phyloP scores from a whole-genome alignment of 2,113 vertebrate genomes.

The Campylomormyrus tamandua region DNA sequence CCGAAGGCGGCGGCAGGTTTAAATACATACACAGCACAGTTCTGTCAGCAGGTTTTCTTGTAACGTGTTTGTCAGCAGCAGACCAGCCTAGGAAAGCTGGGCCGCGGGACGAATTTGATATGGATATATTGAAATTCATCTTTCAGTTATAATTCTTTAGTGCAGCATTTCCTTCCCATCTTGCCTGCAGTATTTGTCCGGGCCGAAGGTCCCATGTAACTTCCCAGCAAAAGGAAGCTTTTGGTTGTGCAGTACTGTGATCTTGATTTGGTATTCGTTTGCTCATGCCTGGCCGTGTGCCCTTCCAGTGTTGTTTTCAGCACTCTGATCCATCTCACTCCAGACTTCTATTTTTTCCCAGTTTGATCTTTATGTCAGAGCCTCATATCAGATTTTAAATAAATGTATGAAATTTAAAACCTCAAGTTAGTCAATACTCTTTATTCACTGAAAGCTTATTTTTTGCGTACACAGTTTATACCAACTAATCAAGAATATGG shows the following conservation, averaged over 20 bases:
- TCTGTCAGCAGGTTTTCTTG: background rate
- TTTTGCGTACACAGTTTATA: background rate
- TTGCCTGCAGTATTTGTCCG: conserved; percentile 31
- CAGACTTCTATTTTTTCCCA: background rate
- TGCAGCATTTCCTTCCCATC: background rate
- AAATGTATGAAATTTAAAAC: conserved; percentile 36
- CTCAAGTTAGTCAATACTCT: background rate
- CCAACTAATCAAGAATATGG: background rate
- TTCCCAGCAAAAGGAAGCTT: background rate
- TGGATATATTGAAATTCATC: background rate
- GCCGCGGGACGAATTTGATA: background rate
- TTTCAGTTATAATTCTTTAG: background rate
- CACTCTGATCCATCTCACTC: background rate
- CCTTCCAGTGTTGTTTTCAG: conserved; percentile 37
- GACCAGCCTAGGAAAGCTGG: background rate
- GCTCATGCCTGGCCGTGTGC: conserved; percentile 41
- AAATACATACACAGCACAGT: background rate
- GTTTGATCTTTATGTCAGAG: conserved; percentile 47
- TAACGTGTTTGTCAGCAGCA: background rate
- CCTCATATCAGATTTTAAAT: conserved; percentile 51
- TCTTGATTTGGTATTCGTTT: conserved; percentile 41
- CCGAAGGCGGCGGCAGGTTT: background rate
- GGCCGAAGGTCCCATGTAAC: conserved; percentile 33
- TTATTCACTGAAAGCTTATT: background rate
- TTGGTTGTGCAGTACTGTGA: background rate